These are phyloP conservation scores for Spilosoma lubricipeda DNA, from an alignment of 2,888 invertebrate species.

Conservation along the genomic window DNA sequence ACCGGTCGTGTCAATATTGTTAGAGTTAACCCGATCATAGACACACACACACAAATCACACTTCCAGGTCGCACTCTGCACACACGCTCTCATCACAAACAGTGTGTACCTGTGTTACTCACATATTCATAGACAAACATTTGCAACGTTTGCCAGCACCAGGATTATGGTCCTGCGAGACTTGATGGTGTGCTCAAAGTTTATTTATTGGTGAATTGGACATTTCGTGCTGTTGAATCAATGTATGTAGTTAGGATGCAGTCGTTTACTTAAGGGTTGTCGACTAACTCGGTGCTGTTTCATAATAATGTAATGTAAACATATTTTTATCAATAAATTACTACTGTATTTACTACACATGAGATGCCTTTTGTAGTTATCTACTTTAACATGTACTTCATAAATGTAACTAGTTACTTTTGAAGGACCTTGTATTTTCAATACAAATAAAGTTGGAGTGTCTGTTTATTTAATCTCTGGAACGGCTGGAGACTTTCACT, in stretches of 20 bases:
- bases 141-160: slow-evolving; percentile 3
- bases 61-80: background rate
- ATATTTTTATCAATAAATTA: no score
- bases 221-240: background rate
- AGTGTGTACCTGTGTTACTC: background rate
- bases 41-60: background rate
- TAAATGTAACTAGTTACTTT: no score
- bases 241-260: background rate
- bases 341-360: no score
- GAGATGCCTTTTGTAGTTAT: no score
- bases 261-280: background rate
- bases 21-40: slow-evolving; percentile 30
- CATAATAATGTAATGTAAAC: background rate
- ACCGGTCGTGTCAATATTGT: slow-evolving; percentile 30
- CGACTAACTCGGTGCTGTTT: background rate
- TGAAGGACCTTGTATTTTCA: no score
- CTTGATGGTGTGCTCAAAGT: background rate
- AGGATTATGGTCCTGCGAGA: slow-evolving; percentile 12
- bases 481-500: no score
- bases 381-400: no score
- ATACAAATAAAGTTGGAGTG: no score
- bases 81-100: background rate
- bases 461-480: no score
- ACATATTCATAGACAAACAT: slow-evolving; percentile 15
- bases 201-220: slow-evolving; percentile 14